Evolutionary conservation across 2,888 invertebrate species (phyloP).

Genomic region (Notodonta ziczac): DNA sequence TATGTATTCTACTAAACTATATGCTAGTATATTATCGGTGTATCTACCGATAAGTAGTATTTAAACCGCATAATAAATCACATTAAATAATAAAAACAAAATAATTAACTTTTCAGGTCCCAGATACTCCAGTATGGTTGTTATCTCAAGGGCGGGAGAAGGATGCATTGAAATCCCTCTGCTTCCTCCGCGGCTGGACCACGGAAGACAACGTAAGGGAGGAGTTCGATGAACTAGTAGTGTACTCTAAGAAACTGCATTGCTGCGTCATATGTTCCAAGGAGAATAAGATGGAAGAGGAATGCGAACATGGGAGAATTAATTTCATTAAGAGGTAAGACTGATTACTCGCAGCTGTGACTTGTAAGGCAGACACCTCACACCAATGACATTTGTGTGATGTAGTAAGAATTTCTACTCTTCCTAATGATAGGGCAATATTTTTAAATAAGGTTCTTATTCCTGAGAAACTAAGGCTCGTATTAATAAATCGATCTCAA

Average conservation of each 20-base stretch:
- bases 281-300: constrained; percentile 34
- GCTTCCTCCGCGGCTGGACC: constrained; percentile 84
- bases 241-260: constrained; percentile 66
- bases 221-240: constrained; percentile 71
- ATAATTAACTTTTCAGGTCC: constrained; percentile 60
- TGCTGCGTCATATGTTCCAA: constrained; percentile 67
- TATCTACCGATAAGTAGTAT: too few species aligned
- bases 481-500: too few species aligned
- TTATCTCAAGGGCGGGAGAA: constrained; percentile 75
- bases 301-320: constrained; percentile 64
- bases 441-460: too few species aligned
- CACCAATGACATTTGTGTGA: too few species aligned
- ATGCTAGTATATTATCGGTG: too few species aligned
- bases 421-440: too few species aligned
- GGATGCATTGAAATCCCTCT: constrained; percentile 79
- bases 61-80: too few species aligned
- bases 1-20: too few species aligned
- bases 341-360: not conserved
- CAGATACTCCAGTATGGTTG: constrained; percentile 85
- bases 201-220: constrained; percentile 71
- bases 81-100: too few species aligned
- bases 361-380: too few species aligned
- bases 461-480: too few species aligned
- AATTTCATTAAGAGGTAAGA: constrained; percentile 61
- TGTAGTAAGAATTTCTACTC: too few species aligned